Percentiles rank a stretch among this genome's conserved stretches.
These are phyloP conservation scores for Trididemnum nubilum DNA, from an alignment of 23 tunicate species.

Conservation along the genomic window DNA sequence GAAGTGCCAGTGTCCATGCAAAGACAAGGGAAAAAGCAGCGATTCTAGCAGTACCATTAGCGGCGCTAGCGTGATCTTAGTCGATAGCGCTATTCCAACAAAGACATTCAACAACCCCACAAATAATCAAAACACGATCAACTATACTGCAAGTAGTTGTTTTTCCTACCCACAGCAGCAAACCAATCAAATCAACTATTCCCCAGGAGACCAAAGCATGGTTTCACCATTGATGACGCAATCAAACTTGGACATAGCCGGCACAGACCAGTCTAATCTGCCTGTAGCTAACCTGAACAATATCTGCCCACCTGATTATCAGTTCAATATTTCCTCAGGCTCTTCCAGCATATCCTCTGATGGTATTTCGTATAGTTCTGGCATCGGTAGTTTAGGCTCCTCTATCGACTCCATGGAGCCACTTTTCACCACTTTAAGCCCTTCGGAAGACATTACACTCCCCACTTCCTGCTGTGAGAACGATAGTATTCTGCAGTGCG, in stretches of 20 bases:
- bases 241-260: neutral
- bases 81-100: conserved; percentile 21
- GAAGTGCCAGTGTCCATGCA: conserved; percentile 72
- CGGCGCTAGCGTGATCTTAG: conserved; percentile 37
- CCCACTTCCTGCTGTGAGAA: conserved; percentile 46
- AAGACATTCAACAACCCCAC: neutral
- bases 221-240: neutral
- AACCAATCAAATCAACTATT: neutral
- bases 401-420: neutral
- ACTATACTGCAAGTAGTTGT: neutral
- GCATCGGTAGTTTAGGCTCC: neutral
- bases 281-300: neutral
- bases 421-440: neutral
- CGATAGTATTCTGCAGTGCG: conserved; percentile 51
- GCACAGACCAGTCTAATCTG: neutral
- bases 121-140: neutral
- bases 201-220: neutral
- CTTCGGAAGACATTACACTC: neutral
- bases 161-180: neutral
- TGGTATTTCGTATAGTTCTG: neutral
- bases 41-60: conserved; percentile 1
- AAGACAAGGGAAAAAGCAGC: conserved; percentile 3
- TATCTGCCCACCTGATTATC: neutral
- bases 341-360: neutral
- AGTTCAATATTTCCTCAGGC: neutral